Conservation (phyloP, 2,888 invertebrate genomes). For the Drosophila meridionalis region DNA sequence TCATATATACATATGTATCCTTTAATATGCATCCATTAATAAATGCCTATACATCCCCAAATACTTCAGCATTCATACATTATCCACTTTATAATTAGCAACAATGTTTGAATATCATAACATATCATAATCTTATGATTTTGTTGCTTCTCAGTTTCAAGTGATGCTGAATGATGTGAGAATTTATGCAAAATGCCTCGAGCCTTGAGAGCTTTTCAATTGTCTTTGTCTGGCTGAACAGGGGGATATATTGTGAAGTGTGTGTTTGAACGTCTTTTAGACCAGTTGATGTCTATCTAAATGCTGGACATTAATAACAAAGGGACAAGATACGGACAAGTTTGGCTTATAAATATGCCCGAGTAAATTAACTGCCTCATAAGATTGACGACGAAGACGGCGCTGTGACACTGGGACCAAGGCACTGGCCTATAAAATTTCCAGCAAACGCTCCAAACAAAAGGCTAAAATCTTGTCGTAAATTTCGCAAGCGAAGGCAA, state of each 20-base stretch:
- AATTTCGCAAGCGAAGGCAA: conserved; percentile 46
- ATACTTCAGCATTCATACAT: neutral
- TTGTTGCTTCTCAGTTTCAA: neutral
- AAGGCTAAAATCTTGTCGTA: conserved; percentile 55
- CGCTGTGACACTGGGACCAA: conserved; percentile 12
- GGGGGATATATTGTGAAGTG: conserved; percentile 2
- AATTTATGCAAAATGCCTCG: neutral
- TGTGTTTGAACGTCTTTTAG: conserved; percentile 5
- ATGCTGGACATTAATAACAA: conserved; percentile 55
- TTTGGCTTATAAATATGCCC: conserved; percentile 46
- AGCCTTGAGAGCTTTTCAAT: conserved; percentile 1
- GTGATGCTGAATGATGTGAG: neutral
- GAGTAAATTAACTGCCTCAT: conserved; percentile 60
- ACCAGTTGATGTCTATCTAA: conserved; percentile 47
- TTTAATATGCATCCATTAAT: neutral
- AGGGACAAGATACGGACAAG: conserved; percentile 19
- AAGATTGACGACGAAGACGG: conserved; percentile 63
- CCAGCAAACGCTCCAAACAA: conserved; percentile 44
- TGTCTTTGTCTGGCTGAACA: neutral
- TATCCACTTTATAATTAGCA: neutral
- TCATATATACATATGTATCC: neutral
- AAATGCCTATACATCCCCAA: neutral
- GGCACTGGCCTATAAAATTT: conserved; percentile 28
- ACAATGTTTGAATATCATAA: neutral
- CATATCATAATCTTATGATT: neutral